Evolutionary conservation across 2,797 vertebrate genomes (phyloP).

Genomic region (Leptoclinus maculatus): DNA sequence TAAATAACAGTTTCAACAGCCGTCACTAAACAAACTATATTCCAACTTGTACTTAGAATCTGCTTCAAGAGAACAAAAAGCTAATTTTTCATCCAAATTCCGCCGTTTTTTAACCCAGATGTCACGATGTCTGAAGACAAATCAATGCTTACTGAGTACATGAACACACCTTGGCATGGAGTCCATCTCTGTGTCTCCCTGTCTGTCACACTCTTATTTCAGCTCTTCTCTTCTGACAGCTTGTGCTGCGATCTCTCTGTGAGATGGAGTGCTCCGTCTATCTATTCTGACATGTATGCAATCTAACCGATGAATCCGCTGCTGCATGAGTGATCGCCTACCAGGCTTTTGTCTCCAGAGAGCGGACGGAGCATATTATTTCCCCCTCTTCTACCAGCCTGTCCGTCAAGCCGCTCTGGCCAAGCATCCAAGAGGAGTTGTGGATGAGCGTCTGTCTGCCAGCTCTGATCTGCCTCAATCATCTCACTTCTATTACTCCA

Average conservation of each 20-base stretch:
- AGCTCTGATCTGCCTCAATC: slow-evolving; percentile 59
- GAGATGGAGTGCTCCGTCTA: slow-evolving; percentile 53
- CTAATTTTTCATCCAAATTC: neutral
- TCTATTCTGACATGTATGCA: slow-evolving; percentile 48
- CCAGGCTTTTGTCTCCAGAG: slow-evolving; percentile 31
- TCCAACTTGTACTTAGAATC: neutral
- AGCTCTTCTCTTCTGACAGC: slow-evolving; percentile 23
- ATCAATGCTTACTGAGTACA: neutral
- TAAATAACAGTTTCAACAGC: neutral
- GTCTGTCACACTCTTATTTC: slow-evolving; percentile 21
- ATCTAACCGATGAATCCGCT: slow-evolving; percentile 47
- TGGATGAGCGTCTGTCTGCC: slow-evolving; percentile 47
- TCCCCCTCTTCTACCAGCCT: slow-evolving; percentile 23
- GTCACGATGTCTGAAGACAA: neutral
- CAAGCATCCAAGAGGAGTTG: slow-evolving; percentile 13
- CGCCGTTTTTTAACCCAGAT: neutral
- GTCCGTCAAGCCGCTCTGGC: slow-evolving; percentile 40
- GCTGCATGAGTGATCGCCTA: slow-evolving; percentile 54
- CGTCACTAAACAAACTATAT: neutral
- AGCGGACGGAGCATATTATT: slow-evolving; percentile 9
- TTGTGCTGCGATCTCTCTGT: slow-evolving; percentile 23
- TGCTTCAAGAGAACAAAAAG: neutral
- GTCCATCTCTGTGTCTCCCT: slow-evolving; percentile 7
- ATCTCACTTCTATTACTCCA: slow-evolving; percentile 40
- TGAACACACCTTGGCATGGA: slow-evolving; percentile 12